A percentile compares a stretch with the other conserved stretches of the same genome.
phyloP scores from a whole-genome alignment of 2,888 invertebrate genomes.

The Ectemnius continuus region DNA sequence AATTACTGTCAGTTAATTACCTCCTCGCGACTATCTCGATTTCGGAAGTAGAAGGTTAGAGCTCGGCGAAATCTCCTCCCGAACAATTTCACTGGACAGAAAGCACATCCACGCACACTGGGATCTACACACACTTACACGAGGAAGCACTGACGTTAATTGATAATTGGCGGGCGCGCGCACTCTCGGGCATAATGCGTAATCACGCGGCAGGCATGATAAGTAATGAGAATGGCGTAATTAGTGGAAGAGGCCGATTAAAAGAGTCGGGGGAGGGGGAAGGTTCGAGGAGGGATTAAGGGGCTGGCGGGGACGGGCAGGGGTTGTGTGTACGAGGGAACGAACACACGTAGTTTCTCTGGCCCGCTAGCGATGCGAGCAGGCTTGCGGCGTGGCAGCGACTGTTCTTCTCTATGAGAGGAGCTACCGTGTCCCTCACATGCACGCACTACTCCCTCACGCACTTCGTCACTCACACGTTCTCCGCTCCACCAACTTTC shows the following conservation, averaged over 20 bases:
- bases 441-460: slow-evolving; percentile 50
- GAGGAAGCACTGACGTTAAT: too few relatives aligned
- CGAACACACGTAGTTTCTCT: slow-evolving; percentile 26
- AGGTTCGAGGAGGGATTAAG: neutral
- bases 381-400: slow-evolving; percentile 65
- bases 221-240: too few relatives aligned
- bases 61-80: too few relatives aligned
- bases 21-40: too few relatives aligned
- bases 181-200: too few relatives aligned
- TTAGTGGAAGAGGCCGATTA: neutral
- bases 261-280: neutral
- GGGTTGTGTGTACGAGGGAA: neutral
- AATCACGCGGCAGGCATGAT: too few relatives aligned
- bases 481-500: slow-evolving; percentile 6
- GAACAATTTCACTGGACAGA: too few relatives aligned
- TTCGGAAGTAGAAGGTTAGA: too few relatives aligned
- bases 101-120: too few relatives aligned
- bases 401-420: slow-evolving; percentile 67
- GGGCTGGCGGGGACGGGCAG: slow-evolving; percentile 21
- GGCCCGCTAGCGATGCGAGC: slow-evolving; percentile 58
- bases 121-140: neutral
- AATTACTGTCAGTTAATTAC: too few relatives aligned
- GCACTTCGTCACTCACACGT: slow-evolving; percentile 26
- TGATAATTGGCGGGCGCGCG: too few relatives aligned
- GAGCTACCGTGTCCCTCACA: slow-evolving; percentile 61